Base-by-base conservation (phyloP, 2,888 invertebrate species). In the Polydrusus pterygomalis region DNA sequence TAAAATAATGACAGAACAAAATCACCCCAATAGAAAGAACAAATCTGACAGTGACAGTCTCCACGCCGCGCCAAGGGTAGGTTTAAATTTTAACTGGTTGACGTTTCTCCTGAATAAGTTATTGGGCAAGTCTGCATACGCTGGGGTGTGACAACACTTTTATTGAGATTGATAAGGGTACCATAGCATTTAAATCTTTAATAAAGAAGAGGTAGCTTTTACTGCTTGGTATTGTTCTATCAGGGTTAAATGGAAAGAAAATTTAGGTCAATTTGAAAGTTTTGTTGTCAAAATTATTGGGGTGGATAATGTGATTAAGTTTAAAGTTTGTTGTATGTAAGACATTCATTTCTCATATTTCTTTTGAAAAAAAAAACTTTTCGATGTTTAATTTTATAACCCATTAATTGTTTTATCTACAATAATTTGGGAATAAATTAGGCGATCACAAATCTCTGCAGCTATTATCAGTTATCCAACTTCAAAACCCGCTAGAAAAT, bases 131-230 rank as follows among this genome's bases (percentile, higher is more conserved):
- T 38, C 34, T 62, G 51, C 38, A 63, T 70, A 63, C 51, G 30
- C 64, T 51, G 25, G 40, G 68, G 56, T 30, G 71, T 69, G 76
- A 76, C 76, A 76, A 67, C 20, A 38, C 49, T 51, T 49, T 74
- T 68, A 74, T 77, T 77, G 77, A 74, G 67, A 77, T 77, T 77
- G 77, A 77, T 67, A 77, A 77, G 74, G 77, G 77, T 75, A 54
- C 45, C 76, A 68, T 76, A 69, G 63, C 64, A 73, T 54, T 76
- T 76, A 69, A 68, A 76, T 76, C 25, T 17, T 40, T 30, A 25
- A 43, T 47, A 56, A 34, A 30, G 45, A 38, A 69, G n/a, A 45
- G 43, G 2, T 13, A 60, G 67, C 38, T 17, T n/a, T n/a, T 11
- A 25, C 38, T 45, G 38, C 63, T 45, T 25, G 47, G 15, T 30